Conservation (phyloP, 2,797 vertebrate species). For the Neopelma chrysocephalum region DNA sequence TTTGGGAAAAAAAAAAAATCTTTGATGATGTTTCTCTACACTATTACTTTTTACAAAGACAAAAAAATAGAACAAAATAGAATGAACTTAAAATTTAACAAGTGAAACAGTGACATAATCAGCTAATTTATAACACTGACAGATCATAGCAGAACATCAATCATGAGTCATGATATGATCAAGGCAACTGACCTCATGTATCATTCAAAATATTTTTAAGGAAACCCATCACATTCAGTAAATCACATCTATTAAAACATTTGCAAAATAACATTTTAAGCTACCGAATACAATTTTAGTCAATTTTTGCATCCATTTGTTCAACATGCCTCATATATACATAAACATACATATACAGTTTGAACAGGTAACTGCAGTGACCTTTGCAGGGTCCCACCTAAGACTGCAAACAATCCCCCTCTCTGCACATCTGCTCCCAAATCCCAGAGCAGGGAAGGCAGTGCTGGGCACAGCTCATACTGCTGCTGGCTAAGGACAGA, state of each 20-base stretch:
- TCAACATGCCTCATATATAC: not conserved
- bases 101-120: not conserved
- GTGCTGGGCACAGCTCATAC: not conserved
- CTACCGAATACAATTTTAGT: not conserved
- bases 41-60: not conserved
- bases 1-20: not conserved
- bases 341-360: not conserved
- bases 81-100: not conserved
- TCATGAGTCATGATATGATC: not conserved
- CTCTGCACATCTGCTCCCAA: not conserved
- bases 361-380: not conserved
- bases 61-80: not conserved
- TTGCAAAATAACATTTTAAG: not conserved
- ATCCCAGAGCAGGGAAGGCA: not conserved
- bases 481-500: not conserved
- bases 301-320: not conserved
- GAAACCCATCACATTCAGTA: not conserved
- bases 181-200: conserved; percentile 18
- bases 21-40: not conserved
- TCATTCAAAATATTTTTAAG: conserved; percentile 39
- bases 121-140: conserved; percentile 4
- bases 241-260: not conserved
- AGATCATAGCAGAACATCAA: not conserved
- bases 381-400: not conserved
- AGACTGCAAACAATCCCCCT: not conserved